Base-by-base conservation (phyloP, 1,140 invertebrate genomes). In the Penaeus vannamei region DNA sequence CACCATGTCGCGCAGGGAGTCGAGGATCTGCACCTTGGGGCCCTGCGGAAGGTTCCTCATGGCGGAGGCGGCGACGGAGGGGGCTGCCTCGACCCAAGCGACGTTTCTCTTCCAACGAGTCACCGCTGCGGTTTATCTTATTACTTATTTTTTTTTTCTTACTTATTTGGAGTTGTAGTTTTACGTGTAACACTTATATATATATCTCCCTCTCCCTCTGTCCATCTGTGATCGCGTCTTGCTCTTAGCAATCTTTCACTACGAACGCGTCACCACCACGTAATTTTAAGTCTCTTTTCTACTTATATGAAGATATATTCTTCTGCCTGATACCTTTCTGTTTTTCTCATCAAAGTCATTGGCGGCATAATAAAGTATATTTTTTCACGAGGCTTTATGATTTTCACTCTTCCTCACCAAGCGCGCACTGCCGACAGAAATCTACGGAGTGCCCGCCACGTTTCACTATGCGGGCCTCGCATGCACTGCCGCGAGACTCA, bases 1-100 rank as follows among this genome's bases (percentile, higher is more conserved):
- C 83, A 89, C 72, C 53, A 72, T 60, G 59, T 77, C 87, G 4
- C 82, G 69, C 22, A 89, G 69, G 5, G 87, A 84, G n/a, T 77
- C 66, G 22, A 89, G 32, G 17, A 89, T 59, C 19, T 81, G 81
- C 8, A 76, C 42, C 17, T 32, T 77, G 23, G 59, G 85, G 29
- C 62, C 77, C 69, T 64, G 46, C 59, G 10, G 66, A n/a, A 69
- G 36, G 17, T 36, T 42, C 19, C 53, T 77, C 22, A 19, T 80
- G 53, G 20, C 66, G 8, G 36, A 19, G 42, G 53, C 61, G 19
- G 26, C 14, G 59, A 12, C n/a, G 20, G 26, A 5, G 3, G 42
- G 10, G 42, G 3, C 3, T 10, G 42, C 10, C 42, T 46, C 10
- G 42, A 3, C 42, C 42, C 42, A 10, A 10, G 42, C 42, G 10